phyloP scores from a whole-genome alignment of 2,113 vertebrate species.

The Carassius gibelio region DNA sequence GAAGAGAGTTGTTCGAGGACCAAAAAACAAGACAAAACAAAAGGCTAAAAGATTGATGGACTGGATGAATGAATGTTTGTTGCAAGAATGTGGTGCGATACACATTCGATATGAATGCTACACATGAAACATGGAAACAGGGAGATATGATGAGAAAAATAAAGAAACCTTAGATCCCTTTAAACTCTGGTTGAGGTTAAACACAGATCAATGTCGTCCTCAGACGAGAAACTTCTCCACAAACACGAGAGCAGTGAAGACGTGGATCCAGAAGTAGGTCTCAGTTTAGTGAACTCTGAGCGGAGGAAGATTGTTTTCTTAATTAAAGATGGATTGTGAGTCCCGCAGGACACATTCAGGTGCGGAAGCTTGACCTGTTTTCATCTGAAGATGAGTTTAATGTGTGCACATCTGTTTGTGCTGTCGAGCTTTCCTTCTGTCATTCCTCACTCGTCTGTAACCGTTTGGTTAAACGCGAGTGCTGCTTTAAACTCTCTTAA shows the following conservation, averaged over 20 bases:
- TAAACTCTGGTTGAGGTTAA: no score
- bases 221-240: background rate
- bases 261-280: background rate
- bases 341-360: slow-evolving; percentile 57
- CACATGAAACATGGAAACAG: no score
- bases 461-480: background rate
- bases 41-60: background rate
- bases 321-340: slow-evolving; percentile 55
- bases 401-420: slow-evolving; percentile 16
- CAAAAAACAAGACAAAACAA: no score
- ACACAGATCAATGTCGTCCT: background rate
- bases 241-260: background rate
- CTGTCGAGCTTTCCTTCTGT: background rate
- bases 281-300: slow-evolving; percentile 13
- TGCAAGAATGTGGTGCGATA: background rate
- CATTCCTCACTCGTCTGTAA: background rate
- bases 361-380: slow-evolving; percentile 71
- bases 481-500: background rate
- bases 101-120: background rate
- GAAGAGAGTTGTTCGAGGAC: background rate
- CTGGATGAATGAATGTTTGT: background rate
- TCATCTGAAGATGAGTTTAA: slow-evolving; percentile 53
- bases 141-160: no score
- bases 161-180: no score
- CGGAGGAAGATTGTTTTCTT: slow-evolving; percentile 19